A percentile compares a stretch with the other conserved stretches of the same genome.
phyloP scores from a whole-genome alignment of 2,888 invertebrate species.

The Tupiocoris notatus region DNA sequence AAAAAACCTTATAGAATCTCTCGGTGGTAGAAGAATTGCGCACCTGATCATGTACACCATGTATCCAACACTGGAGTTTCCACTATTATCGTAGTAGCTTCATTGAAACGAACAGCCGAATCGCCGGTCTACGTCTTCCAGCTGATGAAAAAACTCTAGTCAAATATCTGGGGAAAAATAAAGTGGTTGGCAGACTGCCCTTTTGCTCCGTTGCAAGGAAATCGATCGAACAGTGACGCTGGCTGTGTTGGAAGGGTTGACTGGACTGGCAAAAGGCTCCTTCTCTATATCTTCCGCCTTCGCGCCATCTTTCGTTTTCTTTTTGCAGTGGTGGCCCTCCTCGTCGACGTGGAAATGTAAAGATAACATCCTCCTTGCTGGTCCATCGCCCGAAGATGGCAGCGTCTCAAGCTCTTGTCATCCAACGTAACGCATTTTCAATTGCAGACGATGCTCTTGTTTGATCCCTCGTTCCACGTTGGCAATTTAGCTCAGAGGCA shows the following conservation, averaged over 20 bases:
- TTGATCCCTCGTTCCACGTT: too few species aligned
- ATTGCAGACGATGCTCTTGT: too few species aligned
- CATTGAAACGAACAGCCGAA: too few species aligned
- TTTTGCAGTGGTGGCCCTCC: conserved; percentile 7
- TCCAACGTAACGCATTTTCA: too few species aligned
- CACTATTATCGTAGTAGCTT: too few species aligned
- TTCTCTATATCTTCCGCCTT: background rate
- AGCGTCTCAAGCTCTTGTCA: conserved; percentile 23
- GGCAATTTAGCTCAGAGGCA: too few species aligned
- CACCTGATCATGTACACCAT: too few species aligned
- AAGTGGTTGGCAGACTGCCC: conserved; percentile 41
- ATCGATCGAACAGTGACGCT: conserved; percentile 28
- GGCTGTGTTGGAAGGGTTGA: background rate
- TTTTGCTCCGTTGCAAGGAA: conserved; percentile 14
- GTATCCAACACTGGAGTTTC: too few species aligned
- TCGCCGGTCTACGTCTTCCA: background rate
- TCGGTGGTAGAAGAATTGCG: too few species aligned
- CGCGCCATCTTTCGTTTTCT: conserved; percentile 8
- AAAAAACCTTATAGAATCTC: too few species aligned
- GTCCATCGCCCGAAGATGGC: conserved; percentile 35
- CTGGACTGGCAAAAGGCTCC: background rate
- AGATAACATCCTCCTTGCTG: conserved; percentile 27
- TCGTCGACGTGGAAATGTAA: conserved; percentile 38
- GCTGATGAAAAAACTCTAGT: conserved; percentile 20
- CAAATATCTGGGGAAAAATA: conserved; percentile 33